phyloP scores from a whole-genome alignment of 2,113 vertebrate species.

The Rana temporaria region DNA sequence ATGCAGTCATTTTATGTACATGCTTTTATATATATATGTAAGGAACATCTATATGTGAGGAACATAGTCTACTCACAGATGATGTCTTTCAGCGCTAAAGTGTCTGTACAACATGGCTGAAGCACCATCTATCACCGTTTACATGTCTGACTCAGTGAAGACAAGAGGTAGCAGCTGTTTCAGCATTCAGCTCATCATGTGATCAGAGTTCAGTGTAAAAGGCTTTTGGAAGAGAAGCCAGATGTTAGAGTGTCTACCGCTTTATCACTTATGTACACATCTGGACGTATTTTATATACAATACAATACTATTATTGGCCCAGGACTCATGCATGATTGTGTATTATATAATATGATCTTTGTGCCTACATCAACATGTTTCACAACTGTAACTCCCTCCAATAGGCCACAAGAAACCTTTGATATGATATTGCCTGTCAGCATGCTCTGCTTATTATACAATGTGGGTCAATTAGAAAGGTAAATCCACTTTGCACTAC shows the following conservation, averaged over 20 bases:
- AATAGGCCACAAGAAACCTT: too few species aligned
- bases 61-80: not conserved
- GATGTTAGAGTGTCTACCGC: not conserved
- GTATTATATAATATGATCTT: not conserved
- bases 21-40: too few species aligned
- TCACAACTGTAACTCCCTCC: not conserved
- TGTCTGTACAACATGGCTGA: not conserved
- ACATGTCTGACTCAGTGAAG: slow-evolving; percentile 3
- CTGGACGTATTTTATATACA: not conserved
- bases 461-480: too few species aligned
- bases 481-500: too few species aligned
- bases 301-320: too few species aligned
- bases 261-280: not conserved
- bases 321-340: too few species aligned
- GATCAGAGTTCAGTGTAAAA: not conserved
- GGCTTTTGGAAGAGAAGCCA: not conserved
- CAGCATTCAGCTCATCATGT: not conserved
- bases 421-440: too few species aligned
- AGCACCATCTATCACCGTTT: slow-evolving; percentile 1
- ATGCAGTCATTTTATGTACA: too few species aligned
- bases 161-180: not conserved
- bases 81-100: not conserved
- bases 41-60: too few species aligned
- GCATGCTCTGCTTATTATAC: too few species aligned
- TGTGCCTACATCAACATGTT: not conserved